Base-by-base conservation (phyloP, 2,113 vertebrate genomes). In the Chrysochloris asiatica region DNA sequence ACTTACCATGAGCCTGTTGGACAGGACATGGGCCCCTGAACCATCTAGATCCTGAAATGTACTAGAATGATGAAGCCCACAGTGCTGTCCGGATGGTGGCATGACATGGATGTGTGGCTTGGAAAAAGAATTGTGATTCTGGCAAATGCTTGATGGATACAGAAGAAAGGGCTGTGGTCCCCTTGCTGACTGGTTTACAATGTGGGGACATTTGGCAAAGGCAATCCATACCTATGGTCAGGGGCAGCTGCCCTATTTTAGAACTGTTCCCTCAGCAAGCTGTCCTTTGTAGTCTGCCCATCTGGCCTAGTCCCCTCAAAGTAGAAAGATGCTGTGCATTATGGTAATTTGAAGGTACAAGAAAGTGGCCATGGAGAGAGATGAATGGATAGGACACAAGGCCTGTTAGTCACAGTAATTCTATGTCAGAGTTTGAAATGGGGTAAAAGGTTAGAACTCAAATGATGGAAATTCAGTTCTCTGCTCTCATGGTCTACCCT, bases 11-110 rank as follows among this genome's bases (percentile, higher is more conserved):
- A 93, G 87, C 67, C 88, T 50, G 17, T n/a, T 75, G 83, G 48
- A 69, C 77, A 92, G 90, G 81, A 95, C 94, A 33, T 24, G 71
- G 87, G 47, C 50, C 90, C 61, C 83, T 30, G 8, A 67, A 54
- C 67, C 50, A 41, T 4, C 11, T 56, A 38, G 47, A 73, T 45
- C 61, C 45, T 86, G 28, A 76, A 83, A 90, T 85, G 93, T 67
- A 50, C 90, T 19, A 50, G 47, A 54, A 54, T 2, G 16, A 56
- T 41, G 8, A 36, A 3, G 22, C 69, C 61, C 76, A 17, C 16
- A 2, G 63, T 4, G 6, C 48, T 0, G 0, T 86, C 89, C 71
- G 38, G 71, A 69, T 4, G 26, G 43, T 24, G 16, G 54, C 28
- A 1, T 14, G 9, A 30, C 4, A 4, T 10, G 33, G 33, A 6